Conservation (phyloP, 2,797 vertebrate genomes). For the Monodelphis domestica region DNA sequence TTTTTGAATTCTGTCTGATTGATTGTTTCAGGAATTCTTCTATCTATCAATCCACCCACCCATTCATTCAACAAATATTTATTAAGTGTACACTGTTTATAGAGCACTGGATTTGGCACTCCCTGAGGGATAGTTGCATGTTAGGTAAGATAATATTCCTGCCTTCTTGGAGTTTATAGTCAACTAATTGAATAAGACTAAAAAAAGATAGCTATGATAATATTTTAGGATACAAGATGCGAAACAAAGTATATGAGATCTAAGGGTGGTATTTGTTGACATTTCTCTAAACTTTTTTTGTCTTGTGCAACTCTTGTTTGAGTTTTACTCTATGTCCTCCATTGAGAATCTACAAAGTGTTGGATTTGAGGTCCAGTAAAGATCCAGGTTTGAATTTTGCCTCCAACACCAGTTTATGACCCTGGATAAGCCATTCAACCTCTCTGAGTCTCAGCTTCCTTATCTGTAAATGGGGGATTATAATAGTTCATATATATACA, state of each 20-base stretch:
- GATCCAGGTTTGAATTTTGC: not conserved
- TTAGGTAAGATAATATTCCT: not conserved
- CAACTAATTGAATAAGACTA: not conserved
- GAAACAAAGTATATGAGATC: not conserved
- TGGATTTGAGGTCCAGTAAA: not conserved
- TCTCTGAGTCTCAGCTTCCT: not conserved
- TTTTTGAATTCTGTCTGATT: not conserved
- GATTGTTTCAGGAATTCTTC: not conserved
- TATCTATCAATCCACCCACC: not conserved
- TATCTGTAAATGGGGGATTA: not conserved
- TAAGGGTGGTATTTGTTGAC: not conserved
- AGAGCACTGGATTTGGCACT: not conserved
- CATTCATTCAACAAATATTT: not conserved
- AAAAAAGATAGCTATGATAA: not conserved
- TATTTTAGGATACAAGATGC: not conserved
- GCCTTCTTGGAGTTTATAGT: not conserved
- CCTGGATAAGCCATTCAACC: not conserved
- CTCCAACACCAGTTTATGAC: not conserved
- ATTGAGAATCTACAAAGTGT: not conserved
- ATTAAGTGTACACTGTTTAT: not conserved
- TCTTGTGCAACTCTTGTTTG: not conserved
- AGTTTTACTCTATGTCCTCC: not conserved
- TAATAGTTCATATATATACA: no score
- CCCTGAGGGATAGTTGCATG: not conserved
- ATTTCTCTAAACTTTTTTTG: not conserved